Evolutionary conservation across 1,140 invertebrate genomes (phyloP).

Genomic region (Anoplophora glabripennis): DNA sequence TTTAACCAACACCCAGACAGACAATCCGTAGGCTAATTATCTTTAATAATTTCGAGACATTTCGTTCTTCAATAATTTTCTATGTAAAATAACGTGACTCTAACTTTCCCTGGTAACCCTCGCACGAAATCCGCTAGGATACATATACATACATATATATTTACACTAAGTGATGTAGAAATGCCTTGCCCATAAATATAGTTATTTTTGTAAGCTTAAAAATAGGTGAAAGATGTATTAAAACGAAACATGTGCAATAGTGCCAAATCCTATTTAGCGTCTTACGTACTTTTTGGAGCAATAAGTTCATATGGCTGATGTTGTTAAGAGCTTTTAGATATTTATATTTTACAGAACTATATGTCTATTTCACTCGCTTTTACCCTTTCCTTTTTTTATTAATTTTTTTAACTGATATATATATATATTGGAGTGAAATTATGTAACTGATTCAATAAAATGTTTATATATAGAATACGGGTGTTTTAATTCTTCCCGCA

Average conservation of each 20-base stretch:
- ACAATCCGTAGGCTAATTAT: neutral
- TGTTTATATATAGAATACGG: constrained; percentile 6
- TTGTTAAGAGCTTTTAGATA: constrained; percentile 5
- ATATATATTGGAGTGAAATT: constrained; percentile 17
- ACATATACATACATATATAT: neutral
- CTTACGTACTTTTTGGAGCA: constrained; percentile 1
- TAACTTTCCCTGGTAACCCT: neutral
- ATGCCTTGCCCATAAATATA: constrained; percentile 30
- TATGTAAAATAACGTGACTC: neutral
- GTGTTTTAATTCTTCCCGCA: neutral
- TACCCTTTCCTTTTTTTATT: neutral
- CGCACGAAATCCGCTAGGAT: neutral
- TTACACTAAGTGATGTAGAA: constrained; percentile 27
- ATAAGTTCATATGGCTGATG: neutral
- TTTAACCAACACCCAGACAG: neutral
- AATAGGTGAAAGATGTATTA: constrained; percentile 4
- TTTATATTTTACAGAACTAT: constrained; percentile 3
- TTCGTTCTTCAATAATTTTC: constrained; percentile 2
- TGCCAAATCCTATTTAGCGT: constrained; percentile 26
- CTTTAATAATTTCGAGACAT: neutral
- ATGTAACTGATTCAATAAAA: constrained; percentile 12
- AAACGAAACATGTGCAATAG: constrained; percentile 27
- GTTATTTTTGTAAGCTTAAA: constrained; percentile 34
- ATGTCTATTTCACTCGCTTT: neutral
- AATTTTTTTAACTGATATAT: no score